Evolutionary conservation across 2,888 invertebrate species (phyloP), one percentile per base, ranked within the genome.

Genomic region (Cephus pygmeus): DNA sequence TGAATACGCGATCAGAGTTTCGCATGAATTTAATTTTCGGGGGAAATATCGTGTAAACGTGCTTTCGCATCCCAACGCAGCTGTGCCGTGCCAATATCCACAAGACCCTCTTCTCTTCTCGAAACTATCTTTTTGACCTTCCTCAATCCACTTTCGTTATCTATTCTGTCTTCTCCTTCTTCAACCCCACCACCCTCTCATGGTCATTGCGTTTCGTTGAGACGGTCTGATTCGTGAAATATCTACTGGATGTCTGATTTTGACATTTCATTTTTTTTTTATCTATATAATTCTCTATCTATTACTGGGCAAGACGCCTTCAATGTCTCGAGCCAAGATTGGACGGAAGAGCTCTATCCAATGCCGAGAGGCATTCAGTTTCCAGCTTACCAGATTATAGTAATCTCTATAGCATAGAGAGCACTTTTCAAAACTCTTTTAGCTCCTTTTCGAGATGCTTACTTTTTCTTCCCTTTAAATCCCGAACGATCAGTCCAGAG

Each of bases 11-110:
- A 89, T 88, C 85, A 86, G 83, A 82, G 82, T 77, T 79, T 85
- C 85, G 85, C 85, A 84, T 88, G 87, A 88, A 89, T 90, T 90
- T 89, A 88, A 89, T 90, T 89, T 88, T 86, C 85, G 78, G 78
- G 77, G 83, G 83, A 90, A 87, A 89, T 89, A 89, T 90, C 83
- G 87, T 77, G 79, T 73, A 84, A 84, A 88, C 89, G 89, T 90
- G 88, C 83, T 76, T 76, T 77, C 81, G 81, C 84, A 83, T 83
- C 80, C 80, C 81, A 87, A 87, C 84, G 81, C 77, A 77, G 71
- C 79, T 74, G 78, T 76, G 76, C 76, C 56, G 56, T 56, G 9
- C 56, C 23, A 56, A 56, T 56, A 56, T 56, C 56, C 56, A 56
- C 56, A 1, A 15, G 40, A 40, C 35, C 40, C 23, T 74, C 36